Evolutionary conservation across 2,113 vertebrate species (phyloP), one percentile per base, ranked within the genome.

Genomic region (Haliaeetus leucogaster): DNA sequence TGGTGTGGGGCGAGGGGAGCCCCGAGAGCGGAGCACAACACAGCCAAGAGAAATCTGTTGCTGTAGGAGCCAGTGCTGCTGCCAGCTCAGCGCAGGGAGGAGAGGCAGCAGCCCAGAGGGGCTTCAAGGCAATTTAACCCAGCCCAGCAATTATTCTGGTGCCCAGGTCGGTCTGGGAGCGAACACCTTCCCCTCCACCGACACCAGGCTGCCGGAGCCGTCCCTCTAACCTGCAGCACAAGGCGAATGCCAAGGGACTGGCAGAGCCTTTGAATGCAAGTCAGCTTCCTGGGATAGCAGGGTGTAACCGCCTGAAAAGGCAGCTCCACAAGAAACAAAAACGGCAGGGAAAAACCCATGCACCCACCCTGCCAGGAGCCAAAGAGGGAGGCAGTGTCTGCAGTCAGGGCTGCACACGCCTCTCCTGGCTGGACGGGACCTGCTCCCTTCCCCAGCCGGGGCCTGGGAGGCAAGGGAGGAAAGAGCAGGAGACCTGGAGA

Each of bases 301-400:
- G 94, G 96, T 89, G 93, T 95, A 85, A 82, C 96, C 13, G 13
- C 83, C 89, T 84, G 74, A n/a, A 93, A 96, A 95, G 76, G 96
- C 96, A 96, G 86, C 94, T 96, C 65, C 86, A 74, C 82, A 32
- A 94, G 88, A 92, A 94, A 90, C 70, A 82, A 94, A 89, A 93
- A 92, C 18, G 4, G 89, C 63, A 67, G 94, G 97, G 95, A 92
- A 95, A 96, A 96, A 78, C 72, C 90, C 90, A 2, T 29, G 61
- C 68, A 91, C 76, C 94, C 94, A 92, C 96, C 97, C 94, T 53
- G 95, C 47, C 97, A 86, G 97, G 96, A 97, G 96, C 94, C 96
- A 89, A 83, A 50, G 0, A 83, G 90, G 96, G 94, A 96, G 96
- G 76, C 89, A 2, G 25, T 3, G 95, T 97, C 97, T 96, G 96